Percentiles rank a stretch among this genome's conserved stretches.
Conservation (phyloP, 2,888 invertebrate species). For the Nasonovia ribisnigri region DNA sequence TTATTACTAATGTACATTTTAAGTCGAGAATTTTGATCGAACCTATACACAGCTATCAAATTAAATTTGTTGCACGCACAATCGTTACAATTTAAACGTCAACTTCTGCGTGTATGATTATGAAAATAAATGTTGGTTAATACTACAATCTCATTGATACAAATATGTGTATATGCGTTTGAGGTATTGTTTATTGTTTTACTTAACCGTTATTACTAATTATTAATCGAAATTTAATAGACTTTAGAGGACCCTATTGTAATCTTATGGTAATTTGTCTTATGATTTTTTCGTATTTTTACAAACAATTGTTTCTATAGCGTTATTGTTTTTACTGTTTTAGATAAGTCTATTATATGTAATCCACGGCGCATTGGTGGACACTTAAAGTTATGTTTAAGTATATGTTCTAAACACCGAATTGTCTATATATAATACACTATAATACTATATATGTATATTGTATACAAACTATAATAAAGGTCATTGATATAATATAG, state of each 20-base stretch:
- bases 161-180: neutral
- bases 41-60: neutral
- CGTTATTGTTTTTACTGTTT: neutral
- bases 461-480: neutral
- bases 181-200: neutral
- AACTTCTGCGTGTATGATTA: neutral
- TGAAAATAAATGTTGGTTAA: neutral
- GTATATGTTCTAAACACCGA: neutral
- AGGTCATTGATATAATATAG: neutral
- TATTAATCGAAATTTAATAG: neutral
- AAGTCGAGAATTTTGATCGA: neutral
- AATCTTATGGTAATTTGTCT: neutral
- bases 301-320: neutral
- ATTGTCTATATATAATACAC: neutral
- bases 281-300: neutral
- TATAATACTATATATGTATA: neutral
- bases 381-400: neutral
- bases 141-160: neutral
- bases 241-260: neutral
- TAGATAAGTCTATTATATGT: neutral
- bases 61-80: neutral
- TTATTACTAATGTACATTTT: neutral
- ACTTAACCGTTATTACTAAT: neutral
- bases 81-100: neutral
- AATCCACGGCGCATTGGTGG: neutral